Conservation (phyloP, 2,113 vertebrate genomes). For the Elachura formosa region DNA sequence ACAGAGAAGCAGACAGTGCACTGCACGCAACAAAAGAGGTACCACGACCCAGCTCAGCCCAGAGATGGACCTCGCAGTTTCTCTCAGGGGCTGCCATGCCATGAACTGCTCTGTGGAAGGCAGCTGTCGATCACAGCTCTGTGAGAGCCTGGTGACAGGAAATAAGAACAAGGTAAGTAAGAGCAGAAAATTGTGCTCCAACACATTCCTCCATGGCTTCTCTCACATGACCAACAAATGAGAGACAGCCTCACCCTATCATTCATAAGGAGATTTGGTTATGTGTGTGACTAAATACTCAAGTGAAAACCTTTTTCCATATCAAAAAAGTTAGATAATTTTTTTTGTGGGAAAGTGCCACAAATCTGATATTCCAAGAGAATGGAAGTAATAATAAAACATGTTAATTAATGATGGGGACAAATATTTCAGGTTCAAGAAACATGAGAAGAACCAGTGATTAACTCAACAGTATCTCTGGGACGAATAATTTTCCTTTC, state of each 20-base stretch:
- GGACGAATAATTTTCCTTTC: not conserved
- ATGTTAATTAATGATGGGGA: not conserved
- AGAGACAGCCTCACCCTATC: not conserved
- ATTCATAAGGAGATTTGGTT: not conserved
- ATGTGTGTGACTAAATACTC: not conserved
- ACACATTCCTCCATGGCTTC: not conserved
- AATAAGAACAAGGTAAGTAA: not conserved
- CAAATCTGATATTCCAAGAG: not conserved
- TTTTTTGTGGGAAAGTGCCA: not conserved
- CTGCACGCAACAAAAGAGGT: not conserved
- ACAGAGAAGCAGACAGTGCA: not conserved
- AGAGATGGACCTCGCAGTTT: rapidly evolving
- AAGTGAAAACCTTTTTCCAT: not conserved
- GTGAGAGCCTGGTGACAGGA: not conserved
- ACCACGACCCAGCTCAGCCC: not conserved
- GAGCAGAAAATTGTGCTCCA: not conserved
- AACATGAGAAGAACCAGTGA: not conserved
- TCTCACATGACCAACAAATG: not conserved
- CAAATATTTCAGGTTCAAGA: not conserved
- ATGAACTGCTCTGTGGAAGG: not conserved
- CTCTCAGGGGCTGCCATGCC: not conserved
- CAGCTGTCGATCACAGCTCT: not conserved
- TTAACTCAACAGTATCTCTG: not conserved
- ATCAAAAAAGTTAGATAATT: not conserved
- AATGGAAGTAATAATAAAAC: not conserved